A percentile compares a stretch with the other conserved stretches of the same genome.
Conservation (phyloP, 2,113 vertebrate genomes). For the Tetraodon nigroviridis region DNA sequence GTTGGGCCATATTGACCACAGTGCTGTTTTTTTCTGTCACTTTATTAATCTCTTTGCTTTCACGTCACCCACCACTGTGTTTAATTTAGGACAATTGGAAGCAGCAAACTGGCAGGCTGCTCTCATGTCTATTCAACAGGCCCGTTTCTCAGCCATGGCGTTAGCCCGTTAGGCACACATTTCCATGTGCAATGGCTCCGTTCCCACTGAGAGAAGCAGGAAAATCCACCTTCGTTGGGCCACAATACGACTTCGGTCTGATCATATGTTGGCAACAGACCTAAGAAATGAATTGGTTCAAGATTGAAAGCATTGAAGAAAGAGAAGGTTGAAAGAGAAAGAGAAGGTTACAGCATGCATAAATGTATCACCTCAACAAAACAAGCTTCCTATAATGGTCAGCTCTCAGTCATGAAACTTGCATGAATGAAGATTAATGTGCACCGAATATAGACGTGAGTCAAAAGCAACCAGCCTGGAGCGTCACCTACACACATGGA, state of each 20-base stretch:
- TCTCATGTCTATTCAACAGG: constrained; percentile 13
- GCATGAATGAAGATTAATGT: constrained; percentile 18
- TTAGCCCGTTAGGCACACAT: constrained; percentile 20
- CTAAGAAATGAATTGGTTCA: too few species aligned
- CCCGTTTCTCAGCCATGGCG: constrained; percentile 9
- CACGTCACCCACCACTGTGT: constrained; percentile 15
- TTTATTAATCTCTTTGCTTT: constrained; percentile 5
- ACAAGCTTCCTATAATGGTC: not conserved
- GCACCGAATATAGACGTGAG: constrained; percentile 24
- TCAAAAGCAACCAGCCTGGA: constrained; percentile 8
- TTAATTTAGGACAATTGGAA: constrained; percentile 16
- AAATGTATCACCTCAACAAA: too few species aligned
- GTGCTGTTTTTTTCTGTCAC: constrained; percentile 18
- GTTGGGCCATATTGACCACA: constrained; percentile 8
- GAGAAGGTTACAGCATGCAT: too few species aligned
- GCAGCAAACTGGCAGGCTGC: constrained; percentile 8
- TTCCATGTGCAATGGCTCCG: constrained; percentile 11
- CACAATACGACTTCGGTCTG: not conserved
- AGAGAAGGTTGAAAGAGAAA: not conserved
- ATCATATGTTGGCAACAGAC: not conserved
- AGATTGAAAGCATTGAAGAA: not conserved
- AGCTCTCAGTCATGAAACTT: not conserved
- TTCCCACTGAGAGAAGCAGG: constrained; percentile 14
- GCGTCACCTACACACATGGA: not conserved
- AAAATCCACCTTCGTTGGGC: constrained; percentile 8